Evolutionary conservation across 2,888 invertebrate genomes (phyloP), one percentile per base, ranked within the genome.

Genomic region (Morpho helenor): DNA sequence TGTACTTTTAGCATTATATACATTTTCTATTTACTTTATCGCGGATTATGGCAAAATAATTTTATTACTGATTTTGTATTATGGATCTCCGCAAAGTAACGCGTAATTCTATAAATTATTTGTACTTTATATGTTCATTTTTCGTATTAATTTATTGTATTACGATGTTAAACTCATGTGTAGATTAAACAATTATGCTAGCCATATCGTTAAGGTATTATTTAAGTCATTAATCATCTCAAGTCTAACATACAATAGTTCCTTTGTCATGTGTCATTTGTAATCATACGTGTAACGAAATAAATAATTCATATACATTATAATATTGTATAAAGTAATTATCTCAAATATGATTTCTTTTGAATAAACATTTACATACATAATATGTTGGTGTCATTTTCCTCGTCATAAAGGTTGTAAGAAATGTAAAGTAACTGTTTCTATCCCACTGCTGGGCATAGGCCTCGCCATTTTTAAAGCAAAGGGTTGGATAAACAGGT

Each of bases 241-340:
- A 83, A 86, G 82, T 87, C 80, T 80, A 1, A 81, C 76, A 82
- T 86, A 79, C 90, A 87, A 91, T 85, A 89, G 91, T 91, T 91
- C 91, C 91, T 91, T 85, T 87, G 77, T 85, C 80, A 88, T 87
- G 91, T 91, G 91, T 91, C 90, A 90, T 91, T 81, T 85, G 73
- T 86, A 83, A 82, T 82, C 83, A 78, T 85, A 86, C 77, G 76
- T 79, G 76, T 85, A 80, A 82, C 79, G 76, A 79, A 79, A 75
- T 72, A 80, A 71, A 77, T 76, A 79, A 81, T 79, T 79, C 76
- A 80, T 85, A 78, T 82, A 83, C 80, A 79, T 82, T 79, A 76
- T 77, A 77, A 79, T 80, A 79, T 77, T 87, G 83, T 87, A 83
- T 82, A 84, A 82, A 82, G 48, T 83, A 84, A 85, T 87, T 86